These are phyloP conservation scores for Myiagra hebetior DNA, from an alignment of 2,113 vertebrate genomes.

Conservation along the genomic window DNA sequence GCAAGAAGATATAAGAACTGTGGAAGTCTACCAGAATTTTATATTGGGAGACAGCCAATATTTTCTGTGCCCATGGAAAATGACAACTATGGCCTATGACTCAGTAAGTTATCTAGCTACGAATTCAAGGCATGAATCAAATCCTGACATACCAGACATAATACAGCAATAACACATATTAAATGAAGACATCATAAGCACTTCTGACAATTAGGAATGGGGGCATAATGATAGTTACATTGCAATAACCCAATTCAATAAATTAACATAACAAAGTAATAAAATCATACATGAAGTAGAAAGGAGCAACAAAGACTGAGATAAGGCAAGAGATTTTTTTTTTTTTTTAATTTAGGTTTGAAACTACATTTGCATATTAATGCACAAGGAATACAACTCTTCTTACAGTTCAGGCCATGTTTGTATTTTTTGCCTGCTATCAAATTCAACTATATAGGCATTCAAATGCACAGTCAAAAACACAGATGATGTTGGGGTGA, in stretches of 20 bases:
- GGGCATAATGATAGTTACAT: neutral
- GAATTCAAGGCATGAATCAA: neutral
- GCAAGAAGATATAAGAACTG: neutral
- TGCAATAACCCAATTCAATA: neutral
- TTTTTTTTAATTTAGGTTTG: neutral
- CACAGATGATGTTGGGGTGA: neutral
- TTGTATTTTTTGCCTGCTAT: neutral
- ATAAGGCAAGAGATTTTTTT: neutral
- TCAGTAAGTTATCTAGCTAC: neutral
- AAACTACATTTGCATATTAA: neutral
- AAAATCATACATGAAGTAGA: neutral
- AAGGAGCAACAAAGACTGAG: neutral
- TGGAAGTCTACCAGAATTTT: neutral
- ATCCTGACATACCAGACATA: neutral
- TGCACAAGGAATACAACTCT: neutral
- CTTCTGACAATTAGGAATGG: neutral
- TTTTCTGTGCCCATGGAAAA: neutral
- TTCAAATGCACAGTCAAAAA: neutral
- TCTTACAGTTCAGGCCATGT: neutral
- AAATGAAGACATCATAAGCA: neutral
- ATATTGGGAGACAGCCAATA: neutral
- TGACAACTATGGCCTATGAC: neutral
- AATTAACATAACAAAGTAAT: neutral
- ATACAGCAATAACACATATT: neutral
- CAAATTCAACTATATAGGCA: neutral